Evolutionary conservation across 2,888 invertebrate species (phyloP).

Genomic region (Rugalucina vietnamica): DNA sequence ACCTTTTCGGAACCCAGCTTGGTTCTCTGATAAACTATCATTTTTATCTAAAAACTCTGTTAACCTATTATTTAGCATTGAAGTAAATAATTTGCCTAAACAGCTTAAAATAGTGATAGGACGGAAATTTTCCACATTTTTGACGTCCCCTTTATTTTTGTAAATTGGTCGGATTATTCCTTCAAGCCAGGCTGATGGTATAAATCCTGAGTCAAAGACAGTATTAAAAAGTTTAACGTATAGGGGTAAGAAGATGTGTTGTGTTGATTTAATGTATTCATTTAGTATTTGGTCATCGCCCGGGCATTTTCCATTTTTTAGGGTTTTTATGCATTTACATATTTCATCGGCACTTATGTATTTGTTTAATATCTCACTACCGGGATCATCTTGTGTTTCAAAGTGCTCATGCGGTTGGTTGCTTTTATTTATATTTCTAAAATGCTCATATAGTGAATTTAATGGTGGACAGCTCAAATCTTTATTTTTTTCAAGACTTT

Average conservation of each 20-base stretch:
- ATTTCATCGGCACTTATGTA: slow-evolving; percentile 3
- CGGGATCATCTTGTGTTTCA: neutral
- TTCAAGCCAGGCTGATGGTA: slow-evolving; percentile 34
- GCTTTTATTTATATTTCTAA: neutral
- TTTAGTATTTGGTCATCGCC: slow-evolving; percentile 14
- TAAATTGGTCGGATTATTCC: slow-evolving; percentile 32
- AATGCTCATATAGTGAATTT: neutral
- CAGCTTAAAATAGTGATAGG: slow-evolving; percentile 41
- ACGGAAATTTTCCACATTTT: slow-evolving; percentile 25
- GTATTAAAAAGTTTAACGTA: slow-evolving; percentile 27
- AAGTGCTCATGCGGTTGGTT: neutral
- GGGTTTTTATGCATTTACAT: neutral
- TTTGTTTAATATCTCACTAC: neutral
- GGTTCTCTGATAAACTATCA: slow-evolving; percentile 29
- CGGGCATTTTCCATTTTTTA: slow-evolving; percentile 3
- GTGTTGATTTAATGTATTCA: slow-evolving; percentile 20
- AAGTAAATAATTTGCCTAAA: slow-evolving; percentile 38
- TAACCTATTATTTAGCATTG: slow-evolving; percentile 24
- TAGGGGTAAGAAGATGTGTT: neutral
- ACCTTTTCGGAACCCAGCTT: slow-evolving; percentile 41
- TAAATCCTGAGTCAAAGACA: slow-evolving; percentile 20
- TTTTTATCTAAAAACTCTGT: slow-evolving; percentile 22
- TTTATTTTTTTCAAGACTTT: neutral
- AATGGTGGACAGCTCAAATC: neutral
- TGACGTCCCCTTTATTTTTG: slow-evolving; percentile 26